Evolutionary conservation across 2,113 vertebrate genomes (phyloP), one percentile per base, ranked within the genome.

Genomic region (Ascaphus truei): DNA sequence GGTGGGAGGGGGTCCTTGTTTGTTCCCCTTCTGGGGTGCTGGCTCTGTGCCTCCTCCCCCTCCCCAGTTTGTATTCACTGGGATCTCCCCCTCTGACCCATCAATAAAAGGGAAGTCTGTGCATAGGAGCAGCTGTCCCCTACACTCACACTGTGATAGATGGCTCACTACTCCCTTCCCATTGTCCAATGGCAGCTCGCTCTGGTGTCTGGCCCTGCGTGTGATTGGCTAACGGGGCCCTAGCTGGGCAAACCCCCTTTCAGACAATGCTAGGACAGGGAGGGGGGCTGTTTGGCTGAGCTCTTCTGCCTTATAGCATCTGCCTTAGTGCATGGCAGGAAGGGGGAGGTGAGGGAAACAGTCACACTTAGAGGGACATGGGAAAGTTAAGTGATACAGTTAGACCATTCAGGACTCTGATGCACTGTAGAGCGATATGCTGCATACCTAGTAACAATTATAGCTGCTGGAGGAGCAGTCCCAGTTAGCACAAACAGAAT

Each of bases 91-190:
- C 50, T 22, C 57, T 22, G 52, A 15, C 26, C 34, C 37, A 67
- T 67, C 66, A 69, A 50, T 60, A 68, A 53, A 45, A 48, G 65
- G 65, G 65, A 68, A 60, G 55, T 60, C 41, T 48, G 55, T 48
- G 53, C 43, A 68, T 34, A n/a, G 30, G 27, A 34, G 52, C 33
- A 59, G 53, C 53, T 36, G 12, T 39, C 26, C 11, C n/a, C 31
- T 69, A 34, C 25, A 27, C 36, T 65, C 50, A 43, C 50, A 56
- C 63, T 66, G 50, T 66, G 63, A 55, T 55, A 56, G 41, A 50
- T 59, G 30, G 55, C 66, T 37, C 66, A 66, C 10, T 66, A 43
- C n/a, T 31, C 37, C 63, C 33, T 60, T 50, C 55, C 43, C 33
- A 11, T 56, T 39, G 43, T 13, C 55, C 66, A 60, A 60, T 69